Evolutionary conservation across 2,888 invertebrate genomes (phyloP), one percentile per base, ranked within the genome.

Genomic region (Epirrita christyi): DNA sequence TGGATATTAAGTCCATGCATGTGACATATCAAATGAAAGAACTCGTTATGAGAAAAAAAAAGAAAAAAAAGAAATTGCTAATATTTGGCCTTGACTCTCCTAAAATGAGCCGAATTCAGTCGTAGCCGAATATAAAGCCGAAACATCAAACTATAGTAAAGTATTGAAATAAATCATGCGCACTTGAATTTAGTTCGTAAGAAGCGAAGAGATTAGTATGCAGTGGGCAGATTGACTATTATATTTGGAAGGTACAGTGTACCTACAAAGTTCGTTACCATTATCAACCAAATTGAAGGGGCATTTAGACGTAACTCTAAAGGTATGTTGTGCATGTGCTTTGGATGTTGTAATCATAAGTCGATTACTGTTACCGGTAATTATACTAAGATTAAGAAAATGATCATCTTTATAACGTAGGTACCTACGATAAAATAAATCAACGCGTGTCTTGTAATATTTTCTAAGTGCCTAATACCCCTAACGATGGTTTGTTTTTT

Each of bases 311-410:
- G 37, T 41, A 43, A 51, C 55, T 44, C 38, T 32, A 46, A 15
- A 13, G 45, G 15, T 10, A 7, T 43, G 10, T 2, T 6, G 11
- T 53, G 34, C 14, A 14, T 14, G 8, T 14, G 32, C 9, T 10
- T n/a, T 10, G 9, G 53, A 58, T 59, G 54, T 29, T 44, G 66
- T 51, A 61, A 66, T 63, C 55, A 60, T 50, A 55, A 49, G 34
- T 44, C 45, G 48, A 61, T 58, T 55, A 59, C 50, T 27, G 37
- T 45, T 48, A 38, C 36, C n/a, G 48, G 55, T 64, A 58, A 64
- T 59, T 55, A 57, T 57, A 63, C 47, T 38, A 44, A 50, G 48
- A 46, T 60, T 58, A 57, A 49, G 61, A 63, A 61, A 55, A 59
- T 37, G 37, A 47, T 32, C 38, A 51, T 51, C 55, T 54, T 48